These are phyloP conservation scores for Distichodus sexfasciatus DNA, from an alignment of 2,797 vertebrate species.

Conservation along the genomic window DNA sequence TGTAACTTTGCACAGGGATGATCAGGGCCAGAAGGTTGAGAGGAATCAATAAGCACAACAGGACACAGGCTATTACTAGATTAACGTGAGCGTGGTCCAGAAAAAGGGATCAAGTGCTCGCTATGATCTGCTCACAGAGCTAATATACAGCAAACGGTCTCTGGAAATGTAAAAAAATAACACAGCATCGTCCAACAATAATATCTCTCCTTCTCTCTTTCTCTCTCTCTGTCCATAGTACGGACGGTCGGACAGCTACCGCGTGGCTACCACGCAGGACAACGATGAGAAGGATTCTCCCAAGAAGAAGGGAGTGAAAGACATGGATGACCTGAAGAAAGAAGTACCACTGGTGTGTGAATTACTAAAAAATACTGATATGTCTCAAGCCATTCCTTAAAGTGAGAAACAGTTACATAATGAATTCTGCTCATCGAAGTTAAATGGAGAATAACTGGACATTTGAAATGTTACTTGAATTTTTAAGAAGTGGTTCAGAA, in stretches of 20 bases:
- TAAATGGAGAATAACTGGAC: too few species aligned
- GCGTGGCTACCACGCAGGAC: constrained; percentile 91
- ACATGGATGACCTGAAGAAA: constrained; percentile 91
- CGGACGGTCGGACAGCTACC: constrained; percentile 91
- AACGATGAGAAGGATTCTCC: constrained; percentile 83
- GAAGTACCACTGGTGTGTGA: constrained; percentile 90
- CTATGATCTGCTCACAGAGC: background rate
- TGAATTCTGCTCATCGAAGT: too few species aligned
- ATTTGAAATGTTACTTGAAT: too few species aligned
- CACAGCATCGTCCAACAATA: too few species aligned
- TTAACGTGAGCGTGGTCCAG: background rate
- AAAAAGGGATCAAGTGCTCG: background rate
- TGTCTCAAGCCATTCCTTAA: too few species aligned
- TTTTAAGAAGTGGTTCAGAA: too few species aligned
- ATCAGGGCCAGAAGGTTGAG: background rate
- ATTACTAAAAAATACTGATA: too few species aligned
- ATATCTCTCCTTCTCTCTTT: background rate
- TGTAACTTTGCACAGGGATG: background rate
- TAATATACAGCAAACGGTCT: background rate
- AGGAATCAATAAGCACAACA: background rate
- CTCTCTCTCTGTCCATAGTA: constrained; percentile 67
- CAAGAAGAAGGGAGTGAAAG: constrained; percentile 84
- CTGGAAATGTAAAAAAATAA: background rate
- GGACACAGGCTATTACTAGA: background rate
- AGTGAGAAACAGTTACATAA: too few species aligned